Conservation (phyloP, 1,140 invertebrate genomes). For the Eurosta solidaginis region DNA sequence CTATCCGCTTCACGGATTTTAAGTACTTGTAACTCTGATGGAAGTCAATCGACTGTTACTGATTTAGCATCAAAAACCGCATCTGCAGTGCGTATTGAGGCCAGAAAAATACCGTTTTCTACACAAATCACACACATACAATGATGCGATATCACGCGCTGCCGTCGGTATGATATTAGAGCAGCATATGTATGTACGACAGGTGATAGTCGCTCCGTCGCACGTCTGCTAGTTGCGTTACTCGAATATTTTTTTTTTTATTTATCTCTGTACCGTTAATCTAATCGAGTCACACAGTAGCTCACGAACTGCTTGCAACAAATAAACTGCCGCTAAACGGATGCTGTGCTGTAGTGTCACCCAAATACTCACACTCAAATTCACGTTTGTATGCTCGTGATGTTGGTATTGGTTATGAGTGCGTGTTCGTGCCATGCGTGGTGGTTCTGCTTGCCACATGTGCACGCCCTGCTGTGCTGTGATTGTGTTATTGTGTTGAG, state of each 20-base stretch:
- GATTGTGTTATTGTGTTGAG: neutral
- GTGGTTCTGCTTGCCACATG: neutral
- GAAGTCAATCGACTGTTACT: conserved; percentile 58
- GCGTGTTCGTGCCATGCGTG: neutral
- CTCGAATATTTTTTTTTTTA: neutral
- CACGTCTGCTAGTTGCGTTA: neutral
- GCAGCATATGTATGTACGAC: neutral
- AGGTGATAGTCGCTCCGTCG: neutral
- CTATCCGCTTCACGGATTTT: conserved; percentile 11
- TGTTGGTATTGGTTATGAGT: neutral
- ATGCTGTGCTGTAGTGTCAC: neutral
- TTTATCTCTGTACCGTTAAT: neutral
- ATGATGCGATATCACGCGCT: neutral
- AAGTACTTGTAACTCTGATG: conserved; percentile 51
- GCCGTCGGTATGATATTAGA: neutral
- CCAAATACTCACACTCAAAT: neutral
- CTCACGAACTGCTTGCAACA: neutral
- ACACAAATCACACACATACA: neutral
- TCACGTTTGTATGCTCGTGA: neutral
- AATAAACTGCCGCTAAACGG: neutral
- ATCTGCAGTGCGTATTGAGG: conserved; percentile 37
- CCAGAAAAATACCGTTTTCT: too few species aligned
- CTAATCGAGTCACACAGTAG: neutral
- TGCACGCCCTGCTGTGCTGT: neutral
- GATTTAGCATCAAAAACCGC: conserved; percentile 20